Base-by-base conservation (phyloP, 2,113 vertebrate genomes). In the Podilymbus podiceps region DNA sequence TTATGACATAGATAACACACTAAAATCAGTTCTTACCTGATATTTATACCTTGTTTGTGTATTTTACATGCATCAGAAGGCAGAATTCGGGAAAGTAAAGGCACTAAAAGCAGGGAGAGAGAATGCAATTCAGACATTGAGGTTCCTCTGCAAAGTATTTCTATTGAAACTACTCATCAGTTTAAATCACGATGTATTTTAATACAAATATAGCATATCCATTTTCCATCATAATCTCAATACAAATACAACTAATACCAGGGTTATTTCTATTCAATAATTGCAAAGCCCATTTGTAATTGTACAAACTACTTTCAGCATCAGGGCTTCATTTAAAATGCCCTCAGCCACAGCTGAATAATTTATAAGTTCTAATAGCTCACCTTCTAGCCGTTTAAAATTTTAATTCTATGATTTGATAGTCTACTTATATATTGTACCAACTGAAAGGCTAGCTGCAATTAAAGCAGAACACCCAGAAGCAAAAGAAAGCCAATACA, bases 51-150 rank as follows among this genome's bases (percentile, higher is more conserved):
- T 98, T 99, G 99, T 96, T 99, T 99, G 98, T 99, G 99, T 98
- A 99, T 99, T 98, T 99, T 99, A 98, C 99, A 99, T 7, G 99
- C 99, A 96, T 99, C 99, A 79, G 99, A 99, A 98, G 99, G 99
- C 98, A 99, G 98, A 97, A 99, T 99, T 98, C 99, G 98, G 98
- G 99, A 99, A 89, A 99, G 99, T 98, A 99, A 99, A 99, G 99
- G 99, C 98, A 99, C 99, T 99, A 91, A 46, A 97, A 69, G 88
- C 5, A 56, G 82, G 88, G 89, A 92, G 78, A 91, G 91, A 87
- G n/a, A 66, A 85, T 12, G 64, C 6, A 94, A 9, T 88, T 81
- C 94, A 84, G 59, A 63, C 27, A 83, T 3, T 44, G 38, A 67
- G 30, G 28, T 27, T 50, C 11, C 33, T 60, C 77, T 78, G 55